A percentile compares a stretch with the other conserved stretches of the same genome.
Evolutionary conservation across 2,888 invertebrate species (phyloP).

Genomic region (Drosophila sordidapex): DNA sequence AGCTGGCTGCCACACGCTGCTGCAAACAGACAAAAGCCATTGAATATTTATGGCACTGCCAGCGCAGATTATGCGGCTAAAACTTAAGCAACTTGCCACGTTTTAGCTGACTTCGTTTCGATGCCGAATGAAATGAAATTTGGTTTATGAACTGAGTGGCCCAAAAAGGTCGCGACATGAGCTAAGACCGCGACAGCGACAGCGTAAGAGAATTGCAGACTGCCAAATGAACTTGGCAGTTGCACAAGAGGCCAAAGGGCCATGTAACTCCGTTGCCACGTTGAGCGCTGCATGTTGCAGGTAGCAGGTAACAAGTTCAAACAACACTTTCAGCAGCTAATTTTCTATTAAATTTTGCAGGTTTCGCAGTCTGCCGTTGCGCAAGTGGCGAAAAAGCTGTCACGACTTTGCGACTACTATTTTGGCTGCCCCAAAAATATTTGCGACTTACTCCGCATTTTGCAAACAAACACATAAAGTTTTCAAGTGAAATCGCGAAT

Average conservation of each 20-base stretch:
- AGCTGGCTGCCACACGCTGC: constrained; percentile 15
- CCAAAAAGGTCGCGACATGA: constrained; percentile 55
- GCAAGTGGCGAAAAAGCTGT: constrained; percentile 45
- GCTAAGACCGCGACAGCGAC: constrained; percentile 33
- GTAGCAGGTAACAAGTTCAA: constrained; percentile 59
- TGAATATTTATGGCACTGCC: constrained; percentile 76
- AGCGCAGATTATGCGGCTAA: constrained; percentile 76
- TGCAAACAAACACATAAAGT: constrained; percentile 54
- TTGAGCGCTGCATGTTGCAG: constrained; percentile 6
- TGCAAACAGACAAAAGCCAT: constrained; percentile 64
- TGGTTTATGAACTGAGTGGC: constrained; percentile 69
- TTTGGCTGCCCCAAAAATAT: constrained; percentile 28
- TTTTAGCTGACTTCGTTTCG: constrained; percentile 41
- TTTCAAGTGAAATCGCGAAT: constrained; percentile 37
- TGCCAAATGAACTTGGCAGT: constrained; percentile 70
- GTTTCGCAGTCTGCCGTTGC: constrained; percentile 23
- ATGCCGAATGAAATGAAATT: constrained; percentile 71
- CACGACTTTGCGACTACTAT: constrained; percentile 54
- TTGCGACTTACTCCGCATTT: constrained; percentile 40
- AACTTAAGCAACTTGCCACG: constrained; percentile 71
- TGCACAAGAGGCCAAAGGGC: constrained; percentile 12
- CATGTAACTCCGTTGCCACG: not conserved
- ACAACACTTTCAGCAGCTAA: constrained; percentile 64
- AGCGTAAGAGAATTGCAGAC: constrained; percentile 55
- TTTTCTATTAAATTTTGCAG: constrained; percentile 64